A percentile compares a stretch with the other conserved stretches of the same genome.
These are phyloP conservation scores for Phytoseiulus persimilis DNA, from an alignment of 2,888 invertebrate species.

Conservation along the genomic window DNA sequence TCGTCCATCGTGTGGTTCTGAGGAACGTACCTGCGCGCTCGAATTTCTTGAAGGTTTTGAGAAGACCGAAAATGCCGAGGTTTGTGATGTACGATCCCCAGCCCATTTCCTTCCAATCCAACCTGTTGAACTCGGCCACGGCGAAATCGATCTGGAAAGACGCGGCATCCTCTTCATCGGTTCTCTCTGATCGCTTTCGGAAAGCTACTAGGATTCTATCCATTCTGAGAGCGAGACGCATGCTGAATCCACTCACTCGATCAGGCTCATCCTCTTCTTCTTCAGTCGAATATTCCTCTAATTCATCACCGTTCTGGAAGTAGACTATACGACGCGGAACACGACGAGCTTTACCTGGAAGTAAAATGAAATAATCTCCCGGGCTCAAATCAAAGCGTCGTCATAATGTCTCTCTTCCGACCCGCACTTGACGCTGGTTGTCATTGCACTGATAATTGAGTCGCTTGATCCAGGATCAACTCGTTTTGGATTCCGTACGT, in stretches of 20 bases:
- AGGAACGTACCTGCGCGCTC: not conserved
- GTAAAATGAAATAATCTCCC: too few relatives aligned
- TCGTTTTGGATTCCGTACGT: too few relatives aligned
- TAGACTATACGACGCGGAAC: not conserved
- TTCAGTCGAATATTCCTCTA: conserved; percentile 30
- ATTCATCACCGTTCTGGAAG: conserved; percentile 29
- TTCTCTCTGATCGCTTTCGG: too few relatives aligned
- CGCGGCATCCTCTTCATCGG: too few relatives aligned
- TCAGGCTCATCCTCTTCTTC: conserved; percentile 20
- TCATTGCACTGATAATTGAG: too few relatives aligned
- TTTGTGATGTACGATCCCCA: conserved; percentile 18
- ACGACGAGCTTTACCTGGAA: not conserved
- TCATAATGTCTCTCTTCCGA: too few relatives aligned
- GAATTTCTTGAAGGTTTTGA: conserved; percentile 11
- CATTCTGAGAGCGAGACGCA: too few relatives aligned
- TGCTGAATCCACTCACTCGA: not conserved
- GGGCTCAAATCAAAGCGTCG: too few relatives aligned
- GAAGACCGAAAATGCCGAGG: not conserved
- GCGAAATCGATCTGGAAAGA: not conserved
- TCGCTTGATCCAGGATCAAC: too few relatives aligned
- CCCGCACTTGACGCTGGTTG: too few relatives aligned
- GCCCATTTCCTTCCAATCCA: conserved; percentile 17
- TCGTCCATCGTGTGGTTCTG: not conserved
- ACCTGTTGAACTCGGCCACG: not conserved
- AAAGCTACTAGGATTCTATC: too few relatives aligned